Conservation (phyloP, 2,113 vertebrate species). For the Alexandromys fortis region DNA sequence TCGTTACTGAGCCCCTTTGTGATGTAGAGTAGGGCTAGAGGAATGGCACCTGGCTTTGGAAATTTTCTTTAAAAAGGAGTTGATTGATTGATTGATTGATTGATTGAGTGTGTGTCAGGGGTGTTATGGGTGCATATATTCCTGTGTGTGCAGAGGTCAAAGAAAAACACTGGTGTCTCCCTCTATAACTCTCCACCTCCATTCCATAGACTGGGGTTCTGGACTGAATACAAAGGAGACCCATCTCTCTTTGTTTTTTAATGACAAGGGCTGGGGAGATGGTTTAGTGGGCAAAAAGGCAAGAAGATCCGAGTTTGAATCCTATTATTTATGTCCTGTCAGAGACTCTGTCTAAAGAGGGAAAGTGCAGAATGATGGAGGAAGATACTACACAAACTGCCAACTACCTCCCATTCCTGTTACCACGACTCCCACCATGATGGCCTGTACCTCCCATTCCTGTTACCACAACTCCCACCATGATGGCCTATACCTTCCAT, state of each 20-base stretch:
- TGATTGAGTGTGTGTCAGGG: neutral
- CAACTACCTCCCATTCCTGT: neutral
- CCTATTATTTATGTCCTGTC: neutral
- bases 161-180: too few relatives aligned
- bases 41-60: conserved; percentile 23
- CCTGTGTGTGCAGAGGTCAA: neutral
- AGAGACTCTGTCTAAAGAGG: neutral
- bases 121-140: too few relatives aligned
- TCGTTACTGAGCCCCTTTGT: conserved; percentile 40
- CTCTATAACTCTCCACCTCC: too few relatives aligned
- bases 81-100: neutral
- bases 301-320: neutral
- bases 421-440: too few relatives aligned
- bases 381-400: neutral
- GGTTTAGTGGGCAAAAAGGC: neutral
- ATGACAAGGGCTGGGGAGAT: neutral
- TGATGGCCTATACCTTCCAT: neutral
- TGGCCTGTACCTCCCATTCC: too few relatives aligned
- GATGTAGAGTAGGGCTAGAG: neutral
- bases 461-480: neutral
- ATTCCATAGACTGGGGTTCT: neutral
- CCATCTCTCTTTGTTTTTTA: neutral
- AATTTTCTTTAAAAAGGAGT: neutral
- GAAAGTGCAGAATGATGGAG: neutral
- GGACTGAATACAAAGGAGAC: neutral